phyloP scores from a whole-genome alignment of 2,113 vertebrate genomes.

The Orientallactaga bullata region DNA sequence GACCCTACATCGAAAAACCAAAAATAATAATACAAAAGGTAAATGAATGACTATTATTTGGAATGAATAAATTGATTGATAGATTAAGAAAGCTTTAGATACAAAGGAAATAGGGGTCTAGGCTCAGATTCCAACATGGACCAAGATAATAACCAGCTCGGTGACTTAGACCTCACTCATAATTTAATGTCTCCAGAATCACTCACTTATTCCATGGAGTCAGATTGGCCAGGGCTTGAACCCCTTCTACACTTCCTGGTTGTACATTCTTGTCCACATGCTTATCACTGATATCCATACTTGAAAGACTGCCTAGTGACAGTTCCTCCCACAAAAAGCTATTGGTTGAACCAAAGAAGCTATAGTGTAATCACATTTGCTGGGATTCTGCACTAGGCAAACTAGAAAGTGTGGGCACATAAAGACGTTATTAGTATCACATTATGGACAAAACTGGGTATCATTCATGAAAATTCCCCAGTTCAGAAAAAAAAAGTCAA shows the following conservation, averaged over 20 bases:
- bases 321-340: background rate
- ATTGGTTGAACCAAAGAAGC: background rate
- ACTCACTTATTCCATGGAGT: background rate
- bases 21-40: too few relatives aligned
- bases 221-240: background rate
- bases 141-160: background rate
- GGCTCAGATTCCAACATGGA: background rate
- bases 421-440: background rate
- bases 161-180: background rate
- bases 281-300: background rate
- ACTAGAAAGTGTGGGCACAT: background rate
- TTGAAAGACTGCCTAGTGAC: background rate
- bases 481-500: background rate
- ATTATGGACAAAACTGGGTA: background rate
- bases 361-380: background rate
- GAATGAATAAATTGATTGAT: background rate
- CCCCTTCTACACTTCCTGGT: background rate
- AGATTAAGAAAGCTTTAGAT: background rate
- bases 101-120: background rate
- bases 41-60: background rate
- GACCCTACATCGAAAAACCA: too few relatives aligned
- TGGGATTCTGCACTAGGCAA: background rate
- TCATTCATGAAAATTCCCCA: background rate
- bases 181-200: background rate
- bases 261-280: background rate